A percentile compares a stretch with the other conserved stretches of the same genome.
phyloP scores from a whole-genome alignment of 2,797 vertebrate genomes.

The Crypturellus tataupa region DNA sequence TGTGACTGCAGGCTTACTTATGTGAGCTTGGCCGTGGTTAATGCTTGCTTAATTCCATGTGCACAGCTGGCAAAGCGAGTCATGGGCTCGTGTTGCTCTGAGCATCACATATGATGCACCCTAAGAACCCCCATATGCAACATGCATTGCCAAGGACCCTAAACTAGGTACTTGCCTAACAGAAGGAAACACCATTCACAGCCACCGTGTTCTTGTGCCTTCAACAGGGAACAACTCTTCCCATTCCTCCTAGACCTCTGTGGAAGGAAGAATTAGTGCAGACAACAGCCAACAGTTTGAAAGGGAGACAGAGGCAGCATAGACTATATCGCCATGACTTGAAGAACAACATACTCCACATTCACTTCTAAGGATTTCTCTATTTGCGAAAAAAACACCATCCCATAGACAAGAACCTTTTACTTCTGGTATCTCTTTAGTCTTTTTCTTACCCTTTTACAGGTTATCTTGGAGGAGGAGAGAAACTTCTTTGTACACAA shows the following conservation, averaged over 20 bases:
- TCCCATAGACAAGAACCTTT: background rate
- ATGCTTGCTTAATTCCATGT: background rate
- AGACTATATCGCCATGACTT: accelerated
- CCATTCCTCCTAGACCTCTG: accelerated
- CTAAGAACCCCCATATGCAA: background rate
- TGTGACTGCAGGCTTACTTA: background rate
- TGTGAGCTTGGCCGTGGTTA: background rate
- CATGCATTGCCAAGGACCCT: background rate
- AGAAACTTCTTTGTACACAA: background rate
- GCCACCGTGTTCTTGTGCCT: accelerated
- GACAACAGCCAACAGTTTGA: accelerated
- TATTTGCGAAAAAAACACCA: background rate
- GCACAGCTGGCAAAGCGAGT: background rate
- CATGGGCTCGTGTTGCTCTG: background rate
- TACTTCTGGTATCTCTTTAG: background rate
- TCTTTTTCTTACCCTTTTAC: background rate
- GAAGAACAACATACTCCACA: background rate
- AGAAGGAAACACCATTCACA: accelerated
- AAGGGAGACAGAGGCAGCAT: background rate
- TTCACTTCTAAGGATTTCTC: background rate
- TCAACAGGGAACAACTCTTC: background rate
- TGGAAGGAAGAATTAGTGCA: background rate
- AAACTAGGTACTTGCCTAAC: background rate
- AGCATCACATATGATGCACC: background rate
- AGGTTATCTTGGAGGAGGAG: background rate